phyloP scores from a whole-genome alignment of 2,888 invertebrate genomes.

The Scaptomyza caliginosa region DNA sequence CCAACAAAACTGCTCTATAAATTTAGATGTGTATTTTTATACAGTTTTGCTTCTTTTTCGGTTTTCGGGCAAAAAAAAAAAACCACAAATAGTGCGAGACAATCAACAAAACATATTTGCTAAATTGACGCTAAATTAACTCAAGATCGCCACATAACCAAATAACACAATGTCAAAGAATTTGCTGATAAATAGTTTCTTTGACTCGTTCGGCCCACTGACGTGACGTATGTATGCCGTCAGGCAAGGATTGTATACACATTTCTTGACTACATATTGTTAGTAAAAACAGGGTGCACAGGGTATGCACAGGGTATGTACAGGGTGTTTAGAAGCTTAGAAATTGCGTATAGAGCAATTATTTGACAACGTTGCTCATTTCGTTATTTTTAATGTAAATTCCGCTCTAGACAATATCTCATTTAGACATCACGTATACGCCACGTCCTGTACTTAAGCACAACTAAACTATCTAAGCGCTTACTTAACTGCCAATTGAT shows the following conservation, averaged over 20 bases:
- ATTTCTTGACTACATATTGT: too few relatives aligned
- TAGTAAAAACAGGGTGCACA: too few relatives aligned
- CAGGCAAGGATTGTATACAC: too few relatives aligned
- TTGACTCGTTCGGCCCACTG: background rate
- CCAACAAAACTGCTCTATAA: conserved; percentile 35
- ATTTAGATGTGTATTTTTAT: conserved; percentile 56
- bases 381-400: background rate
- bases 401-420: background rate
- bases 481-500: background rate
- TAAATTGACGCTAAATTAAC: conserved; percentile 69
- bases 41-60: conserved; percentile 6
- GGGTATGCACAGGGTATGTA: too few relatives aligned
- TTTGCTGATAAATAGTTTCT: conserved; percentile 51
- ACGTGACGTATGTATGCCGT: background rate
- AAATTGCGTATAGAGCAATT: too few relatives aligned
- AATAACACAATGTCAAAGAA: conserved; percentile 54
- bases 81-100: conserved; percentile 30
- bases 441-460: background rate
- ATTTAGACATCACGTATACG: conserved; percentile 22
- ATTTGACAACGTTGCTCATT: too few relatives aligned
- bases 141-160: conserved; percentile 45
- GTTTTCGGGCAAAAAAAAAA: conserved; percentile 28
- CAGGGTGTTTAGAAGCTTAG: background rate
- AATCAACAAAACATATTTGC: conserved; percentile 56
- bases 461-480: background rate